Evolutionary conservation across 2,888 invertebrate species (phyloP).

Genomic region (Leucozona laternaria): DNA sequence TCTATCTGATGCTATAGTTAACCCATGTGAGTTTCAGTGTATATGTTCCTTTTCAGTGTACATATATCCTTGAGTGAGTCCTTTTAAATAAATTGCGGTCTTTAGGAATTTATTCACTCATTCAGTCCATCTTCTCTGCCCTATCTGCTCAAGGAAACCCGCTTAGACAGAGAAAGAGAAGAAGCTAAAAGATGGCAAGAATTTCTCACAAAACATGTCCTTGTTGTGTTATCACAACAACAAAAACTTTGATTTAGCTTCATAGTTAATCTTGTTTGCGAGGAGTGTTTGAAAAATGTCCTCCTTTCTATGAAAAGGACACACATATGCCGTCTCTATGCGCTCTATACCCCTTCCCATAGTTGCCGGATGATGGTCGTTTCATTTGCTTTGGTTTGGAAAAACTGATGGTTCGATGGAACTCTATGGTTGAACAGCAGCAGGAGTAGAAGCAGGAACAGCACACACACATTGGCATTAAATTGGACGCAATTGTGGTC

Average conservation of each 20-base stretch:
- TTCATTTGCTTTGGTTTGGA: neutral
- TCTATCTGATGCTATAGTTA: conserved; percentile 1
- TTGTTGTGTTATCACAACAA: conserved; percentile 71
- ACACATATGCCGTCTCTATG: neutral
- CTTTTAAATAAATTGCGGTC: conserved; percentile 74
- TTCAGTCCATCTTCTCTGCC: conserved; percentile 18
- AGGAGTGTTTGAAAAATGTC: conserved; percentile 71
- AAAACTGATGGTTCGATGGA: conserved; percentile 16
- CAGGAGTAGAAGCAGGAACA: conserved; percentile 22
- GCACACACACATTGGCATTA: conserved; percentile 69
- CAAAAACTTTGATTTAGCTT: conserved; percentile 74
- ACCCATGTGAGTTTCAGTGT: neutral
- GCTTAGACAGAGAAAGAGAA: neutral
- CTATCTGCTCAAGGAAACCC: conserved; percentile 2
- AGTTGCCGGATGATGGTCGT: conserved; percentile 10
- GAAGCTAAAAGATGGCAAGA: conserved; percentile 27
- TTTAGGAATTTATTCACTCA: conserved; percentile 73
- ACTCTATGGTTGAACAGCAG: neutral
- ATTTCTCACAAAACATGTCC: conserved; percentile 52
- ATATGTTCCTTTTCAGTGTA: neutral
- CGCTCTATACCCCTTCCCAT: neutral
- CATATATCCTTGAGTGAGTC: conserved; percentile 56
- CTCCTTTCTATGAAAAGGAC: conserved; percentile 25
- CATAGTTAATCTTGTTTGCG: conserved; percentile 71
- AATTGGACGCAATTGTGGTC: conserved; percentile 76